phyloP scores from a whole-genome alignment of 2,888 invertebrate genomes.

The Lumbricus terrestris region DNA sequence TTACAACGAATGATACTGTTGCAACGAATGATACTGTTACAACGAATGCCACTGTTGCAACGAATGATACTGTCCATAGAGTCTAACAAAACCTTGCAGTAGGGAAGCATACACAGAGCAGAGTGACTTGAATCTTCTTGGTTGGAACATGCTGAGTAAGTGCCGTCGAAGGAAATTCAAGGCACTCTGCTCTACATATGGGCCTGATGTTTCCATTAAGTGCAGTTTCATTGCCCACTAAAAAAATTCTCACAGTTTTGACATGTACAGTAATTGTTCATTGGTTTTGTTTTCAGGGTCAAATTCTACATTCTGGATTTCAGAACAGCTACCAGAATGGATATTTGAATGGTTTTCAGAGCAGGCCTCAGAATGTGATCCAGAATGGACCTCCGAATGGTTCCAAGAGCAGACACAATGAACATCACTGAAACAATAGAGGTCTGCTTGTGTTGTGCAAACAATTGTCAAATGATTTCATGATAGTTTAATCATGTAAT shows the following conservation, averaged over 20 bases:
- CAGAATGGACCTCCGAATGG: background rate
- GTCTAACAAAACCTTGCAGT: too few relatives aligned
- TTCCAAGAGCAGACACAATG: background rate
- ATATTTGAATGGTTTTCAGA: background rate
- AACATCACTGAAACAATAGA: background rate
- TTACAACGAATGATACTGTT: too few relatives aligned
- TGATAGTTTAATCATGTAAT: background rate
- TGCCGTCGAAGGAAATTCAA: too few relatives aligned
- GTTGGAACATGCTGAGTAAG: too few relatives aligned
- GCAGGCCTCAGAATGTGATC: background rate
- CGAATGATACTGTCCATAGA: too few relatives aligned
- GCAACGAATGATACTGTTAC: too few relatives aligned
- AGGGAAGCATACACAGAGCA: too few relatives aligned
- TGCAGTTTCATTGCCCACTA: too few relatives aligned
- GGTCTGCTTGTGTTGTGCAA: background rate
- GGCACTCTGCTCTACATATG: too few relatives aligned
- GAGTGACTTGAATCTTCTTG: too few relatives aligned
- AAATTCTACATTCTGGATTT: background rate
- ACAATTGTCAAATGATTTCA: background rate
- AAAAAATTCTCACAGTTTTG: too few relatives aligned
- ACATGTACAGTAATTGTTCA: background rate
- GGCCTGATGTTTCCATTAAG: background rate
- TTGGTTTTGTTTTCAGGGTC: background rate
- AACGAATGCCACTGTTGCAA: too few relatives aligned
- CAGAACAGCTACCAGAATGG: constrained; percentile 5